Base-by-base conservation (phyloP, 2,797 vertebrate species). In the Pseudochaenichthys georgianus region DNA sequence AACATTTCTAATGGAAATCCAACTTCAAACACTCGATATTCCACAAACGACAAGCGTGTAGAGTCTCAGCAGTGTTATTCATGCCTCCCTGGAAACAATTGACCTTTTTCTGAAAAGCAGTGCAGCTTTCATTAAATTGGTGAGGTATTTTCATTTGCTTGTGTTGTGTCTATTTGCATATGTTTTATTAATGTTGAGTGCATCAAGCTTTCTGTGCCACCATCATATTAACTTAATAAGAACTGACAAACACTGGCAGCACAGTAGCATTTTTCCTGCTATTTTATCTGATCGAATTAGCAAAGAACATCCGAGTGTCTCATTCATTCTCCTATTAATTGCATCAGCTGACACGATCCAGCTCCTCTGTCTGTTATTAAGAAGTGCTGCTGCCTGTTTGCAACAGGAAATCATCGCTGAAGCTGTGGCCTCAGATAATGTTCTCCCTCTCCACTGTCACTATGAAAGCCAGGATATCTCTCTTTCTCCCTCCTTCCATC, bases 341-440 rank as follows among this genome's bases (percentile, higher is more conserved):
- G 68, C 72, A 85, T 82, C 61, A 64, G 78, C 67, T 77, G 50
- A 73, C 76, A 68, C 42, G 15, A 31, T 73, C 34, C 74, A 87
- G 81, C 82, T 77, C 80, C 64, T 79, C 65, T 52, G 73, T 80
- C 74, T 85, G 83, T 72, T 90, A 83, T 83, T 77, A 59, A 51
- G 50, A 82, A 88, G 78, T 78, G 84, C 64, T 81, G 80, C 75
- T 75, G 86, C 72, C 62, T 76, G 77, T 87, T 81, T 64, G 75
- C 46, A 83, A 87, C 83, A 87, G 88, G 89, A 92, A 91, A 78
- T 80, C 62, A 69, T 78, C 73, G 51, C 78, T 61, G 61, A 86
- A 77, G 86, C 82, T 76, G 73, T 55, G 70, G 83, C 85, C 77
- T 31, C 58, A 65, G 80, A 85, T 88, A 74, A 86, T 81, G 73